phyloP scores from a whole-genome alignment of 2,797 vertebrate genomes.

The Arnoldichthys spilopterus region DNA sequence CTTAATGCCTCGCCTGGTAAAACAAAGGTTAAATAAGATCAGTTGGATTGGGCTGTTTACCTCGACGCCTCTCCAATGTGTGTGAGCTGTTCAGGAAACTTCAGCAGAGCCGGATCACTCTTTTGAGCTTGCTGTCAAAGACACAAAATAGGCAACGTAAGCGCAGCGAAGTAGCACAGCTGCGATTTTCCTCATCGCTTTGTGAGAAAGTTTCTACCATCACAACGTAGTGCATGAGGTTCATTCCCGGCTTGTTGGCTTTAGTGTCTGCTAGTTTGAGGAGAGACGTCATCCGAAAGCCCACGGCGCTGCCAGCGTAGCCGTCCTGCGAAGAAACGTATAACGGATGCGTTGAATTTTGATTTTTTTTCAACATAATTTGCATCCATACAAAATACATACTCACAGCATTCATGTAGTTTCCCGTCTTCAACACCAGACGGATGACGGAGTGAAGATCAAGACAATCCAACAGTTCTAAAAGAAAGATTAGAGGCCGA shows the following conservation, averaged over 20 bases:
- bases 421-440: conserved; percentile 84
- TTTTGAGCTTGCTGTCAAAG: conserved; percentile 81
- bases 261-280: conserved; percentile 84
- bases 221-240: conserved; percentile 88
- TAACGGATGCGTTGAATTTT: not conserved
- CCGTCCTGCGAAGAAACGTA: conserved; percentile 73
- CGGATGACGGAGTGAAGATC: conserved; percentile 82
- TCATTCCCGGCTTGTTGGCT: conserved; percentile 86
- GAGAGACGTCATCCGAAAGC: conserved; percentile 83
- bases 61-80: conserved; percentile 78
- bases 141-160: conserved; percentile 22
- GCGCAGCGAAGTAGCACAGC: not conserved
- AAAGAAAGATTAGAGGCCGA: not conserved
- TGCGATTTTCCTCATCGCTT: not conserved
- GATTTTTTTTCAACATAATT: not conserved
- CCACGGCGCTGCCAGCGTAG: conserved; percentile 82
- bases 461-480: conserved; percentile 80
- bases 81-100: conserved; percentile 76
- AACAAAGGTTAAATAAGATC: no score
- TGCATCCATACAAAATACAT: not conserved
- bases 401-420: conserved; percentile 87
- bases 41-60: conserved; percentile 68
- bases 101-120: conserved; percentile 72
- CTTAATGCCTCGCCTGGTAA: no score
- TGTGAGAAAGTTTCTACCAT: conserved; percentile 67